A percentile compares a stretch with the other conserved stretches of the same genome.
Evolutionary conservation across 1,140 invertebrate species (phyloP).

Genomic region (Ips typographus): DNA sequence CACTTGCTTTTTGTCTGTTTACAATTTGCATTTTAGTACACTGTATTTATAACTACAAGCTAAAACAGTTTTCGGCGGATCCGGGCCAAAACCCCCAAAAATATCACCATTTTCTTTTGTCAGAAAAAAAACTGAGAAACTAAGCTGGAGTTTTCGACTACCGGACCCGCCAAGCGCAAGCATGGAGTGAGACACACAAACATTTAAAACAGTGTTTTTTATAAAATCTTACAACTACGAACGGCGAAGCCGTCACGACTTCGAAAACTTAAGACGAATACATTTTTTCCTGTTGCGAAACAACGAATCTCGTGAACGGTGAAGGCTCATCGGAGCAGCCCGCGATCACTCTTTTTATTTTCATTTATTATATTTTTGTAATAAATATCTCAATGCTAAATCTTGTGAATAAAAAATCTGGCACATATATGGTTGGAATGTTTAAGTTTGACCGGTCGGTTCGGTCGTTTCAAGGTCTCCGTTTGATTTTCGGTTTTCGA

Average conservation of each 20-base stretch:
- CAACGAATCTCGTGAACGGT: slow-evolving; percentile 45
- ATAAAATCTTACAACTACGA: slow-evolving; percentile 47
- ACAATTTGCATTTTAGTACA: slow-evolving; percentile 38
- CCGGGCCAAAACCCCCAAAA: background rate
- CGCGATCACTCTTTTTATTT: slow-evolving; percentile 37
- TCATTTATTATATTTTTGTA: slow-evolving; percentile 18
- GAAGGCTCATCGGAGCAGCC: slow-evolving; percentile 29
- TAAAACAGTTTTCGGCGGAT: slow-evolving; percentile 22
- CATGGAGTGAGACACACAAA: slow-evolving; percentile 52
- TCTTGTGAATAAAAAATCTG: slow-evolving; percentile 54
- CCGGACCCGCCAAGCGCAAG: slow-evolving; percentile 38
- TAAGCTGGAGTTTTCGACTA: slow-evolving; percentile 17
- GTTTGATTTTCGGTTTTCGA: slow-evolving; percentile 40
- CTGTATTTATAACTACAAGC: slow-evolving; percentile 32
- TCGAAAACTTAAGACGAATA: slow-evolving; percentile 38
- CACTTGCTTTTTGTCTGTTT: slow-evolving; percentile 39
- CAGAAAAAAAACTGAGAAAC: slow-evolving; percentile 9
- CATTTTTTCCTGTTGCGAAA: slow-evolving; percentile 40
- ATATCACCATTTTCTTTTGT: slow-evolving; percentile 9
- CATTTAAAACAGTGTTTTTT: slow-evolving; percentile 52
- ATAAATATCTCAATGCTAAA: slow-evolving; percentile 43
- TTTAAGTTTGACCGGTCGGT: slow-evolving; percentile 47
- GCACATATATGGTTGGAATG: slow-evolving; percentile 57
- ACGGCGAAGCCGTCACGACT: slow-evolving; percentile 43
- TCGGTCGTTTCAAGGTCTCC: slow-evolving; percentile 26